These are phyloP conservation scores for Hiodon alosoides DNA, from an alignment of 2,113 vertebrate species.

Conservation along the genomic window DNA sequence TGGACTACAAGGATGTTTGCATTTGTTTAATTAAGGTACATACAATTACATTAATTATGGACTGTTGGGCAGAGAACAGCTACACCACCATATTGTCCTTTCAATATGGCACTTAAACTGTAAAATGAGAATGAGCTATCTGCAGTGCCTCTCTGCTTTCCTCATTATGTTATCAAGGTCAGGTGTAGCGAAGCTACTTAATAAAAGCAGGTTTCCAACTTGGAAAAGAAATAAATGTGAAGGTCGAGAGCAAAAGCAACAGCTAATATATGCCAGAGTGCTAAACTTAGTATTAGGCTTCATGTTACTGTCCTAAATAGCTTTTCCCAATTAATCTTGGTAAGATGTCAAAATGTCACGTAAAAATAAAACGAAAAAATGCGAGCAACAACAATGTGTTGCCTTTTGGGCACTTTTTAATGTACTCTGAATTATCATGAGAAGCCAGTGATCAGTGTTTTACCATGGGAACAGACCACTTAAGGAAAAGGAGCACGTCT, in stretches of 20 bases:
- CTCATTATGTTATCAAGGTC: constrained; percentile 20
- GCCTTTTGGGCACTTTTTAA: too few species aligned
- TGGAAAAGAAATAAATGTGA: neutral
- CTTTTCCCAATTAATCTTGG: too few species aligned
- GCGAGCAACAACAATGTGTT: too few species aligned
- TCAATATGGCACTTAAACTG: neutral
- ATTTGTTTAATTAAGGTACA: neutral
- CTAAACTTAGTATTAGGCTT: neutral
- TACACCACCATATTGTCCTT: constrained; percentile 17
- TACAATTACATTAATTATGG: neutral
- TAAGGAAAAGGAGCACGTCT: too few species aligned
- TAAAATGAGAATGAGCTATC: constrained; percentile 14
- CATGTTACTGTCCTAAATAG: neutral
- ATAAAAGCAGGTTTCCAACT: constrained; percentile 1
- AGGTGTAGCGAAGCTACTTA: constrained; percentile 11
- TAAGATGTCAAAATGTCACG: too few species aligned
- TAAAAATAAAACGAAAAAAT: too few species aligned
- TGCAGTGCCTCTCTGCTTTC: constrained; percentile 1
- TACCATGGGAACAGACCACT: too few species aligned
- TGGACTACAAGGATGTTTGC: neutral
- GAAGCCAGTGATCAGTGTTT: too few species aligned
- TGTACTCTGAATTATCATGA: too few species aligned
- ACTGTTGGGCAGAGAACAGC: neutral
- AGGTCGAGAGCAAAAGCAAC: neutral
- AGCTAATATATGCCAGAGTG: neutral